Evolutionary conservation across 1,140 invertebrate genomes (phyloP).

Genomic region (Tetramorium parvispinum): DNA sequence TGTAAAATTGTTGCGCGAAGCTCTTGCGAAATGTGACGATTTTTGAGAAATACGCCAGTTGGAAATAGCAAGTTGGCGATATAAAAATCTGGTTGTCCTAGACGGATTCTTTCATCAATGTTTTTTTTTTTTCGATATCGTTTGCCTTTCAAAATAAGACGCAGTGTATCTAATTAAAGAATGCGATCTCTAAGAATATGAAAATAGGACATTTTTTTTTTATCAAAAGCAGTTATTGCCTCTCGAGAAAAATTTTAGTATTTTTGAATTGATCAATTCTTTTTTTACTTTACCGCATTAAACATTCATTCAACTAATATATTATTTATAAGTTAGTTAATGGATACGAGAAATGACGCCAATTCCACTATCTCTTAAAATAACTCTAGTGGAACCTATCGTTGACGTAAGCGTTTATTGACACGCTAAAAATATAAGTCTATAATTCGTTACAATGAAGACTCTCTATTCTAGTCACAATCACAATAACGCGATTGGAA

Average conservation of each 20-base stretch:
- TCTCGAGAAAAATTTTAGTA: background rate
- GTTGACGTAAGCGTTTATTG: conserved; percentile 12
- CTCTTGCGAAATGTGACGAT: background rate
- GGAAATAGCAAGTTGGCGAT: background rate
- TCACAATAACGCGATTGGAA: background rate
- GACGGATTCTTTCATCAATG: background rate
- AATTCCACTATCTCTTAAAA: background rate
- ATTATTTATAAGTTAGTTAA: background rate
- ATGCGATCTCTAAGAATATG: background rate
- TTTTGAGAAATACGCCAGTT: background rate
- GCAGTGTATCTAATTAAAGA: background rate
- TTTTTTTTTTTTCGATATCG: background rate
- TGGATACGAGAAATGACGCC: background rate
- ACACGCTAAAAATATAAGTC: background rate
- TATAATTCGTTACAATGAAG: background rate
- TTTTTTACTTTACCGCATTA: conserved; percentile 10
- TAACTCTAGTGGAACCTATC: background rate
- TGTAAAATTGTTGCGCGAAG: background rate
- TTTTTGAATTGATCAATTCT: background rate
- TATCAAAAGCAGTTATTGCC: background rate
- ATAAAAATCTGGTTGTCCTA: background rate
- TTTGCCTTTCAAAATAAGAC: background rate
- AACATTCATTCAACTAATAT: conserved; percentile 8
- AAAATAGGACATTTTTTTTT: background rate
- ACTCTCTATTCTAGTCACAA: background rate